Base-by-base conservation (phyloP, 2,888 invertebrate species). In the Hyposoter didymator region DNA sequence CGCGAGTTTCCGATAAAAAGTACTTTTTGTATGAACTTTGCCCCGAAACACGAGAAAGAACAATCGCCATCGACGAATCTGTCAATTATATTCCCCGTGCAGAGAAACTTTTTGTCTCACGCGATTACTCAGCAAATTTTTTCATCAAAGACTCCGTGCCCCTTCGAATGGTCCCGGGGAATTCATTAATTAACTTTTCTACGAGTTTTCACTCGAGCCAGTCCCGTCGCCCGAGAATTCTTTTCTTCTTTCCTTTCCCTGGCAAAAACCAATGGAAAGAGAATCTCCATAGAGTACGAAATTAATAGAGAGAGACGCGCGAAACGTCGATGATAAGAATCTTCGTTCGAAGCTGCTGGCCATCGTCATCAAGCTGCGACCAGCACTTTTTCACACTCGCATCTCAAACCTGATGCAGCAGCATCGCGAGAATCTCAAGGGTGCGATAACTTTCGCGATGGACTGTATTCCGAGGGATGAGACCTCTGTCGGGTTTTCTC, bases 401-500 rank as follows among this genome's bases (percentile, higher is more conserved):
- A 6, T 28, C 14, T 43, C 73, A 66, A 80, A 76, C 69, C 67
- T 59, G 1, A 28, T 28, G 28, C 28, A 1, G 28, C 28, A 28
- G 8, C n/a, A n/a, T n/a, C n/a, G n/a, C 76, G 78, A 76, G 79
- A 62, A 78, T 81, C 84, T 87, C 85, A 85, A 88, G 88, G 88
- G 88, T 88, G 88, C 85, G 89, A 88, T 87, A 89, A 89, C 87
- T 90, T 89, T 90, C 88, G 80, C 82, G 85, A 83, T 82, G 83
- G 89, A 88, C 88, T 89, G 89, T 89, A 89, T 89, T 84, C 79
- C 35, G 66, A 70, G 78, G 90, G 87, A 87, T 88, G 89, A 88
- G 88, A 88, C 85, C 87, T 87, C 87, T 88, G 82, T 88, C 83
- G 88, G 88, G 88, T 89, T 89, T 89, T 89, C 88, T 89, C 88